Conservation (phyloP, 1,140 invertebrate genomes). For the Drosophila melanica region DNA sequence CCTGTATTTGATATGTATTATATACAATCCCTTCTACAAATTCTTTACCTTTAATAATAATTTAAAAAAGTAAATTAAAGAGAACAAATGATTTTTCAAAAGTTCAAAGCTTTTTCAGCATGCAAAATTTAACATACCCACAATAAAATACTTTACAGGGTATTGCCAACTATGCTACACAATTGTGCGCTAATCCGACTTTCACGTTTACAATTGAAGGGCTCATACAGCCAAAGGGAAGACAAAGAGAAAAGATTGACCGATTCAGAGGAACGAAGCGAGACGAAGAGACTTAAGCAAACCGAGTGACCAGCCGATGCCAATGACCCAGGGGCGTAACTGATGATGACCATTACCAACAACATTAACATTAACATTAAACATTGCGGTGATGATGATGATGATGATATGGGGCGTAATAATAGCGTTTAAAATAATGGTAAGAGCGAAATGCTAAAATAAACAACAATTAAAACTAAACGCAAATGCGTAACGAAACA, state of each 20-base stretch:
- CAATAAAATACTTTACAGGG: background rate
- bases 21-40: no score
- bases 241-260: slow-evolving; percentile 24
- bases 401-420: slow-evolving; percentile 54
- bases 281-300: slow-evolving; percentile 29
- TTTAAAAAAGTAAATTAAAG: no score
- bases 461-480: slow-evolving; percentile 76
- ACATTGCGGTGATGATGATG: slow-evolving; percentile 7
- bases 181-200: slow-evolving; percentile 31
- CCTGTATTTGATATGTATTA: no score
- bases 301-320: slow-evolving; percentile 28
- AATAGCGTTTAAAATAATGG: slow-evolving; percentile 67
- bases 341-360: slow-evolving; percentile 50
- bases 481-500: slow-evolving; percentile 69
- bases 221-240: background rate
- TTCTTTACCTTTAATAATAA: no score
- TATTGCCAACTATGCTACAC: background rate
- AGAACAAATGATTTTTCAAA: no score
- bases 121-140: background rate
- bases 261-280: slow-evolving; percentile 3
- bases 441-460: slow-evolving; percentile 56
- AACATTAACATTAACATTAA: slow-evolving; percentile 18
- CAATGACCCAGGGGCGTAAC: slow-evolving; percentile 63
- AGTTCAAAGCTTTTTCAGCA: background rate
- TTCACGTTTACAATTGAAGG: slow-evolving; percentile 64